A percentile compares a stretch with the other conserved stretches of the same genome.
Evolutionary conservation across 2,888 invertebrate species (phyloP).

Genomic region (Synanthedon andrenaeformis): DNA sequence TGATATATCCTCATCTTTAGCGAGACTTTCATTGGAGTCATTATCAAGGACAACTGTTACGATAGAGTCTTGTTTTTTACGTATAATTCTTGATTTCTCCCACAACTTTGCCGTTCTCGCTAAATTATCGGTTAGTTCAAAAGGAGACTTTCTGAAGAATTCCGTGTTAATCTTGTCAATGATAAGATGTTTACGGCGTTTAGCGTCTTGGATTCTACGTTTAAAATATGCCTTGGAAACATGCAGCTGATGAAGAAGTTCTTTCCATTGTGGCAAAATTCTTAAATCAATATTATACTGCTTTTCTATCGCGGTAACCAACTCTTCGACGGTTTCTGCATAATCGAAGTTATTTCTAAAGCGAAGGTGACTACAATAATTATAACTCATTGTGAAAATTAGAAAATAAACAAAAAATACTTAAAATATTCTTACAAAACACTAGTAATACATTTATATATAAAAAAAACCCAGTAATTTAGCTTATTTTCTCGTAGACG

Average conservation of each 20-base stretch:
- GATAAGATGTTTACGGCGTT: constrained; percentile 32
- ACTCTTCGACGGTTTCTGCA: constrained; percentile 26
- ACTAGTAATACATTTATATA: too few relatives aligned
- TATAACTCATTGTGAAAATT: constrained; percentile 14
- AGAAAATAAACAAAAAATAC: constrained; percentile 1
- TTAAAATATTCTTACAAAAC: not conserved
- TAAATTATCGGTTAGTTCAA: constrained; percentile 34
- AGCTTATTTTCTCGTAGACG: too few relatives aligned
- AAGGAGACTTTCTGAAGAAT: constrained; percentile 36
- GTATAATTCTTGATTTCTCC: constrained; percentile 17
- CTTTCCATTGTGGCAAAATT: constrained; percentile 37
- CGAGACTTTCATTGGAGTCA: not conserved
- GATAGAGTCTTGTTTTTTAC: constrained; percentile 3
- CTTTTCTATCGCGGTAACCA: constrained; percentile 35
- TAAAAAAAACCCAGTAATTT: too few relatives aligned
- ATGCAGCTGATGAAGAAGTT: constrained; percentile 32
- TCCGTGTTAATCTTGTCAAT: constrained; percentile 39
- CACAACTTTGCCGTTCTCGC: constrained; percentile 39
- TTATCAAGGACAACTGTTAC: not conserved
- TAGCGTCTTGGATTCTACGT: constrained; percentile 28
- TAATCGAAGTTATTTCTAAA: constrained; percentile 27
- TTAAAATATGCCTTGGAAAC: constrained; percentile 25
- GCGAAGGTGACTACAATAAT: constrained; percentile 32
- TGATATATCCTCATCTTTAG: constrained; percentile 10
- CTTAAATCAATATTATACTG: constrained; percentile 36